Conservation (phyloP, 2,113 vertebrate species). For the Pipra filicauda region DNA sequence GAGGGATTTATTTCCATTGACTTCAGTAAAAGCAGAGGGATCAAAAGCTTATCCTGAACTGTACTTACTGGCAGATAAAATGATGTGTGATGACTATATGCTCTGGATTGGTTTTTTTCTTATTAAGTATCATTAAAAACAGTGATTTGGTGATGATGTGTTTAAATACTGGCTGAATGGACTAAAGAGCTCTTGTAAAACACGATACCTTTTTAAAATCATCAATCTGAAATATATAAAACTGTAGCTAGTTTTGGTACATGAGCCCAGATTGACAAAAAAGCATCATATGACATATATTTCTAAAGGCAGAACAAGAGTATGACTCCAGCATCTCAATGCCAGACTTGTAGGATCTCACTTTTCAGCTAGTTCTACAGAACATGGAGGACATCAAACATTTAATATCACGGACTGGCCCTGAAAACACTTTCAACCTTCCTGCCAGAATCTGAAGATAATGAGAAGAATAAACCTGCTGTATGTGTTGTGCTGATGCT, state of each 20-base stretch:
- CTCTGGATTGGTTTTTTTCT: not conserved
- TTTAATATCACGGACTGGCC: not conserved
- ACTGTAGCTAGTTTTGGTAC: not conserved
- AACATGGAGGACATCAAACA: not conserved
- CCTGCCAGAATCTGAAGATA: not conserved
- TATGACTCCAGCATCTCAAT: not conserved
- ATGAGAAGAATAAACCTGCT: not conserved
- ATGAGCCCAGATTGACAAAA: not conserved
- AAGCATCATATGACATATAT: not conserved
- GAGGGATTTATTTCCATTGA: not conserved
- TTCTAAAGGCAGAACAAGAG: not conserved
- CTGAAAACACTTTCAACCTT: not conserved
- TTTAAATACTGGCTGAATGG: not conserved
- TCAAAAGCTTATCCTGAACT: slow-evolving; percentile 7
- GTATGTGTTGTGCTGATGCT: not conserved
- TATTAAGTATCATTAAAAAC: not conserved
- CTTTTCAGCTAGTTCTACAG: not conserved
- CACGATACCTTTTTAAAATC: not conserved
- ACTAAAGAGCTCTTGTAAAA: not conserved
- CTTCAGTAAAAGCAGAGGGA: not conserved
- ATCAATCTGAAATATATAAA: not conserved
- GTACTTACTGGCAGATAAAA: not conserved
- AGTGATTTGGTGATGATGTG: not conserved
- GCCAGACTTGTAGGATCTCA: not conserved
- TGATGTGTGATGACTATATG: not conserved